These are phyloP conservation scores for Varanus komodoensis DNA, from an alignment of 2,113 vertebrate genomes.

Conservation along the genomic window DNA sequence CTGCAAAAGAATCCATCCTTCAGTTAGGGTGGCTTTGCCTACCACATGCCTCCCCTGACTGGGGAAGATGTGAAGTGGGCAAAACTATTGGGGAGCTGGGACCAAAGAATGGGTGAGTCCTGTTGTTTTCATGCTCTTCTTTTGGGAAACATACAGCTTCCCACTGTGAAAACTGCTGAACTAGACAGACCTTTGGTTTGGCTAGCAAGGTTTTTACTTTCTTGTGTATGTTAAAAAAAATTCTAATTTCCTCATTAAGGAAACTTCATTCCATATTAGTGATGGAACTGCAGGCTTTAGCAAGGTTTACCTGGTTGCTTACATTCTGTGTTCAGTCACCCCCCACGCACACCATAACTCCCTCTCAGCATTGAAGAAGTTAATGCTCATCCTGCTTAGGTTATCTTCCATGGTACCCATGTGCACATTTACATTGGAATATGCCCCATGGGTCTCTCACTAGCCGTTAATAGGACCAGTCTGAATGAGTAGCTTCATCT, in stretches of 20 bases:
- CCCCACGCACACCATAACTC: too few relatives aligned
- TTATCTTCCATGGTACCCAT: too few relatives aligned
- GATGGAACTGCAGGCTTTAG: neutral
- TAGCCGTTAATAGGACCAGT: too few relatives aligned
- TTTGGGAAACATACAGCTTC: neutral
- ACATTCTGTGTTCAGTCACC: neutral
- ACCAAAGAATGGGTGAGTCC: neutral
- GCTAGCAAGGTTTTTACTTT: neutral
- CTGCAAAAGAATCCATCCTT: too few relatives aligned
- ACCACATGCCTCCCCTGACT: too few relatives aligned
- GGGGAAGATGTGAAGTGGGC: too few relatives aligned
- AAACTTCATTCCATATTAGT: neutral
- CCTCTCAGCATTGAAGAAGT: neutral
- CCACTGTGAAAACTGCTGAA: neutral
- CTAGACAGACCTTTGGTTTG: neutral
- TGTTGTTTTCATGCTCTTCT: neutral
- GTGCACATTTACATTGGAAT: neutral
- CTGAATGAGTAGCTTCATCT: neutral
- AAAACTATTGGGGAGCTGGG: neutral
- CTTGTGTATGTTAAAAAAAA: neutral
- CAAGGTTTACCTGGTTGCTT: neutral
- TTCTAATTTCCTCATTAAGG: neutral
- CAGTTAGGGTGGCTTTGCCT: too few relatives aligned
- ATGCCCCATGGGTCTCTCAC: neutral
- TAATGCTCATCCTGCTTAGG: neutral